phyloP scores from a whole-genome alignment of 2,797 vertebrate genomes.

The Platyrinchus mystaceus region DNA sequence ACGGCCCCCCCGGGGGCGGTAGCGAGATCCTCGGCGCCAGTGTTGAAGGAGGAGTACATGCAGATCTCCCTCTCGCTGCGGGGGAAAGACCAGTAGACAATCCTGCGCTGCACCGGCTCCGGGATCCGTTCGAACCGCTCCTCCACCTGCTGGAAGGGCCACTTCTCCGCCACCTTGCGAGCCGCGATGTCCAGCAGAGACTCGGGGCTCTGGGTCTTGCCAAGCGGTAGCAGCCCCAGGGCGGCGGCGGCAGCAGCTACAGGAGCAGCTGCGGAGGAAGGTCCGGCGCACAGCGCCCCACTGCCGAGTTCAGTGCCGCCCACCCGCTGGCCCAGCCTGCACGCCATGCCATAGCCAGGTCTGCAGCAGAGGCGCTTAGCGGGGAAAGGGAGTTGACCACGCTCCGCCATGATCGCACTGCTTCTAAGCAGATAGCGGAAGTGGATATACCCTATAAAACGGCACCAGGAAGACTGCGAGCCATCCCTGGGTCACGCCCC shows the following conservation, averaged over 20 bases:
- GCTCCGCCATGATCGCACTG: conserved; percentile 94
- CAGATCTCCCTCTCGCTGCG: conserved; percentile 94
- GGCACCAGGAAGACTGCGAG: conserved; percentile 64
- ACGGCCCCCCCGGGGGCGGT: conserved; percentile 55
- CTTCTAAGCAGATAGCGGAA: conserved; percentile 89
- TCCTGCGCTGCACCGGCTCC: conserved; percentile 93
- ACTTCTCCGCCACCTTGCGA: conserved; percentile 93
- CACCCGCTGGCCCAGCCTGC: conserved; percentile 83
- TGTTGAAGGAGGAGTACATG: conserved; percentile 96
- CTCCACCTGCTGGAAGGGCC: conserved; percentile 95
- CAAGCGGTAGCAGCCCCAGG: conserved; percentile 79
- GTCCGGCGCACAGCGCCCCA: conserved; percentile 62
- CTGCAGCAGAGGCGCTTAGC: conserved; percentile 92
- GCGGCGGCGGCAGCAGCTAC: conserved; percentile 86
- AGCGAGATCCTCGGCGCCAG: conserved; percentile 82
- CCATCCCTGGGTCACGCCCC: conserved; percentile 1
- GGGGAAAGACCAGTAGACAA: conserved; percentile 97
- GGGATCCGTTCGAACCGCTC: conserved; percentile 96
- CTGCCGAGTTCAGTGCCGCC: conserved; percentile 52
- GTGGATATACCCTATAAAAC: conserved; percentile 89
- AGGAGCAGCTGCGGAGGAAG: conserved; percentile 69
- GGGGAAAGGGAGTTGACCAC: conserved; percentile 87
- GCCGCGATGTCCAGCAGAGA: conserved; percentile 93
- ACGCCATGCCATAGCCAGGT: conserved; percentile 82
- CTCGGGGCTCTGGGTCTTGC: conserved; percentile 88